Conservation (phyloP, 2,113 vertebrate genomes). For the Oreotragus oreotragus region DNA sequence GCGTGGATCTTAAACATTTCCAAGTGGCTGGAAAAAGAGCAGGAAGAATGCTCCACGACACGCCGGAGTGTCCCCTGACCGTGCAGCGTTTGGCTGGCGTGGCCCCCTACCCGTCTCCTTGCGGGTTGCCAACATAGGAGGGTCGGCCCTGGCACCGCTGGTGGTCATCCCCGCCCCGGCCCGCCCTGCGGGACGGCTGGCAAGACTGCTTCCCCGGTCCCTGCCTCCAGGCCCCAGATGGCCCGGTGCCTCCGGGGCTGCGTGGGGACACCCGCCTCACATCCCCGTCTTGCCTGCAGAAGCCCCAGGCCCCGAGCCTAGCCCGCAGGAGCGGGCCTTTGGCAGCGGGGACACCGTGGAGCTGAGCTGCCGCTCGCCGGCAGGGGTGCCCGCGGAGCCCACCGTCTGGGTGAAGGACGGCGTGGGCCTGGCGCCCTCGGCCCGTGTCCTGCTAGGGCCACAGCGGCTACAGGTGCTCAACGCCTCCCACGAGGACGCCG, state of each 20-base stretch:
- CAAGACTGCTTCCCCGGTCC: neutral
- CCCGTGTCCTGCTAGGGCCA: conserved; percentile 78
- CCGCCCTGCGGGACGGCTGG: neutral
- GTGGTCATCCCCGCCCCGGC: rapidly evolving
- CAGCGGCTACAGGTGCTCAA: conserved; percentile 83
- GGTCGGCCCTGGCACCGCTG: neutral
- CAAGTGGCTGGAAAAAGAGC: neutral
- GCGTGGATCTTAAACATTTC: rapidly evolving
- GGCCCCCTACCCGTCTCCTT: rapidly evolving
- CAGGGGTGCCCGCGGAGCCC: conserved; percentile 69
- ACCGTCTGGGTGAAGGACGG: conserved; percentile 87
- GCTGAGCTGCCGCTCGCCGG: conserved; percentile 74
- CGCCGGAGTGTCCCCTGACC: neutral
- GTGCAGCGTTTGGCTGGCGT: rapidly evolving
- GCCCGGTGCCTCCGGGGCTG: rapidly evolving
- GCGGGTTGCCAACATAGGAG: too few relatives aligned
- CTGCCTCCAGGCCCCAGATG: neutral
- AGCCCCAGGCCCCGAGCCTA: conserved; percentile 76
- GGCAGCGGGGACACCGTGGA: conserved; percentile 85
- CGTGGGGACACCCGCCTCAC: neutral
- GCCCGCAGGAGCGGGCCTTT: conserved; percentile 81
- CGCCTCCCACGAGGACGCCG: conserved; percentile 84
- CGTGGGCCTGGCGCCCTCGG: conserved; percentile 70
- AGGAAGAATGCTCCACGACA: neutral
- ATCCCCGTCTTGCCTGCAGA: conserved; percentile 66